Evolutionary conservation across 2,797 vertebrate species (phyloP).

Genomic region (Nasua narica): DNA sequence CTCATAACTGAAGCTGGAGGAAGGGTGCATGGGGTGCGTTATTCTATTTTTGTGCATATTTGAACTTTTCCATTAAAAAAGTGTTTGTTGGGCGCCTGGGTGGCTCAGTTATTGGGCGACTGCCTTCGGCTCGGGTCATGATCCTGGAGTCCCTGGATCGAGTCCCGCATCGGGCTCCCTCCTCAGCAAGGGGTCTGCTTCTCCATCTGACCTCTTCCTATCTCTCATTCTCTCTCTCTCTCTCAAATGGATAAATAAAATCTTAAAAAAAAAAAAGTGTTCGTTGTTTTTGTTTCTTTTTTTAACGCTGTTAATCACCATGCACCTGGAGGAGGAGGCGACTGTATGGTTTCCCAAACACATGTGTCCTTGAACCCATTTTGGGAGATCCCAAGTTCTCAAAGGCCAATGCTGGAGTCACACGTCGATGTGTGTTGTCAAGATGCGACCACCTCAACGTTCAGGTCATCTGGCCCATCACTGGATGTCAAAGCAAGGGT

Average conservation of each 20-base stretch:
- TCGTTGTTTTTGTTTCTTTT: too few species aligned
- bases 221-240: too few species aligned
- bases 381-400: background rate
- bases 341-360: background rate
- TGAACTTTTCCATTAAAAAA: background rate
- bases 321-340: background rate
- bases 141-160: too few species aligned
- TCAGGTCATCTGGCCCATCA: background rate
- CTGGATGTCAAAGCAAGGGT: background rate
- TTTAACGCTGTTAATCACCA: background rate
- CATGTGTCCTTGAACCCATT: background rate
- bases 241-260: too few species aligned
- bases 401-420: background rate
- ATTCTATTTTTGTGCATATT: background rate
- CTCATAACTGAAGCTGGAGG: background rate
- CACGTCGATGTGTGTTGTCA: background rate
- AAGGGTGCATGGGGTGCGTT: background rate
- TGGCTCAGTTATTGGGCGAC: too few species aligned
- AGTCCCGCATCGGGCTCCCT: too few species aligned
- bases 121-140: too few species aligned
- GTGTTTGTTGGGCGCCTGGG: too few species aligned
- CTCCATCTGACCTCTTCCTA: too few species aligned
- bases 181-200: too few species aligned
- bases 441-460: background rate
- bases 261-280: background rate